phyloP scores from a whole-genome alignment of 2,888 invertebrate species.

The Sceliomorpha sp. region DNA sequence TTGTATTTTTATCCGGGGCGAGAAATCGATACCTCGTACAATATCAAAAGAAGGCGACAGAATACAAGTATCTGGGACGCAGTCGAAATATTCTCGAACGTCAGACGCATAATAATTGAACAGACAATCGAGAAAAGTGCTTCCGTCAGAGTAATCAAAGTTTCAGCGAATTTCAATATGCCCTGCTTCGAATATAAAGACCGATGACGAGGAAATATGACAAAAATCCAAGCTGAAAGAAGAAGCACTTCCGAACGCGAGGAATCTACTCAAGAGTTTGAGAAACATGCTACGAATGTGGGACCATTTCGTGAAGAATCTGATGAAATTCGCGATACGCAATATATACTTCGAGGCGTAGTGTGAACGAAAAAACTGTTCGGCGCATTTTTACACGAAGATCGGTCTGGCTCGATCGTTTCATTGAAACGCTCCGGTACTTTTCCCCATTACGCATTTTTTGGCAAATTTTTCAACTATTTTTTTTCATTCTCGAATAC shows the following conservation, averaged over 20 bases:
- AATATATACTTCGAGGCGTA: slow-evolving; percentile 16
- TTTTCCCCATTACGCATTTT: too few species aligned
- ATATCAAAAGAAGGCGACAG: too few species aligned
- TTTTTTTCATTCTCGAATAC: too few species aligned
- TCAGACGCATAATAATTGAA: slow-evolving; percentile 17
- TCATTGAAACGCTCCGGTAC: too few species aligned
- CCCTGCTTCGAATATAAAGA: slow-evolving; percentile 15
- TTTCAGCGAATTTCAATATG: slow-evolving; percentile 14
- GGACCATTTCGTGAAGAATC: slow-evolving; percentile 38
- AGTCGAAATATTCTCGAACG: too few species aligned
- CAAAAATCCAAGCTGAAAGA: slow-evolving; percentile 30
- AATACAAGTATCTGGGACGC: too few species aligned
- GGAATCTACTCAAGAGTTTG: slow-evolving; percentile 31
- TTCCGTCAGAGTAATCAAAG: slow-evolving; percentile 18
- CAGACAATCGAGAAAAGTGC: slow-evolving; percentile 1
- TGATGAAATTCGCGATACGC: slow-evolving; percentile 21
- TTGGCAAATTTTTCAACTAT: too few species aligned
- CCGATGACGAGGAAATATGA: slow-evolving; percentile 25
- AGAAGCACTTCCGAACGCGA: slow-evolving; percentile 14
- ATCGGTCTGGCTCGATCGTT: too few species aligned
- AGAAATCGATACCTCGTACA: too few species aligned
- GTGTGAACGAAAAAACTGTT: slow-evolving; percentile 14
- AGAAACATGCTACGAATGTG: slow-evolving; percentile 29
- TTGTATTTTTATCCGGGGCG: too few species aligned
- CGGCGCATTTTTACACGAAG: slow-evolving; percentile 8